Base-by-base conservation (phyloP, 2,113 vertebrate species). In the Condylura cristata region DNA sequence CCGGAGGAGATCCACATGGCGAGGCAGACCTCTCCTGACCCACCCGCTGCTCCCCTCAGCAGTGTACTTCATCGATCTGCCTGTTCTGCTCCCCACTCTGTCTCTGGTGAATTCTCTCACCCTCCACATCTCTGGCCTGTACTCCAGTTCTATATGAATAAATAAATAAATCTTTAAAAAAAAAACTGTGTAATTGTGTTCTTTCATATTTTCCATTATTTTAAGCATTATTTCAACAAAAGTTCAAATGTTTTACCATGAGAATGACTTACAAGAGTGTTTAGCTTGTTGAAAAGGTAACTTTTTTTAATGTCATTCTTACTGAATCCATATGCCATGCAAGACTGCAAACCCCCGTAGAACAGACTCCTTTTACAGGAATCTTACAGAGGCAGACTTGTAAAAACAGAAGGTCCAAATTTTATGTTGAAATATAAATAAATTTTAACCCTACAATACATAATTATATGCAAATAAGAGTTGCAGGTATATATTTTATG, bases 211-310 rank as follows among this genome's bases (percentile, higher is more conserved):
- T 93, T 89, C 48, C 89, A 39, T 84, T 39, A 85, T 86, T 93
- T 79, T 56, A 86, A 95, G 66, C 7, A 20, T 81, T 76, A 75
- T 93, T 91, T 95, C 75, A 93, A 74, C n/a, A 93, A 90, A 93
- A 39, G 63, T 75, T 81, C 51, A 89, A 79, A 13, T 91, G 20
- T 92, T 83, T 74, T 53, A 89, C 56, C 53, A 60, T 90, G 89
- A 87, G 71, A 83, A 90, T 72, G 34, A 89, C 68, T 37, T 71
- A 86, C 24, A 2, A 89, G 44, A 86, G 39, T 14, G 6, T 83
- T 90, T 70, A 88, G 30, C 48, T 63, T 89, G n/a, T 60, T 91
- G 34, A 83, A 84, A 75, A 88, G 22, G 2, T 65, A 92, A 66
- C 18, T 88, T 95, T 88, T 95, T 88, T 18, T 72, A 41, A 89